A percentile compares a stretch with the other conserved stretches of the same genome.
phyloP scores from a whole-genome alignment of 2,797 vertebrate genomes.

The Allenopithecus nigroviridis region DNA sequence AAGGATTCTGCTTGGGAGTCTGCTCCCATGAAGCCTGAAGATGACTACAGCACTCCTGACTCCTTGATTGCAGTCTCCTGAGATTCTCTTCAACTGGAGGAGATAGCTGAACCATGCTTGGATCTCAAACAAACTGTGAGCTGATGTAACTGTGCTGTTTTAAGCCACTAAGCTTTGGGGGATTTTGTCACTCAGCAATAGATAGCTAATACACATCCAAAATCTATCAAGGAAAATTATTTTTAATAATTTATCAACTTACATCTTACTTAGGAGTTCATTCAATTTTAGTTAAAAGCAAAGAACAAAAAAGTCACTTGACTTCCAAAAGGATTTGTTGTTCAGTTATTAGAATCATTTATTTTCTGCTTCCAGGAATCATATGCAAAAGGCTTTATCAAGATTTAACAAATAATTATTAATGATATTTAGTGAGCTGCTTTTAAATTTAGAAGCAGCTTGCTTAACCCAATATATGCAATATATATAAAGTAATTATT shows the following conservation, averaged over 20 bases:
- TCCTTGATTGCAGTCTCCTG: not conserved
- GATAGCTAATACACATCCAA: not conserved
- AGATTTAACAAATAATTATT: not conserved
- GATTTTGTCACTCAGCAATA: not conserved
- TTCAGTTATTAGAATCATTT: not conserved
- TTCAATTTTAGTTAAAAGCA: constrained; percentile 26
- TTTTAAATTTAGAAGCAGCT: constrained; percentile 18
- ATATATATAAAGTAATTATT: not conserved
- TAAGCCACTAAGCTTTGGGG: not conserved
- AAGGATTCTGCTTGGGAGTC: not conserved
- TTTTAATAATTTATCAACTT: not conserved
- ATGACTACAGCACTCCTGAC: not conserved
- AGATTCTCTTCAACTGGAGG: not conserved
- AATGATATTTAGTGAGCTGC: not conserved
- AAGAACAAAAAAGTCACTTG: not conserved
- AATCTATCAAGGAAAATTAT: not conserved
- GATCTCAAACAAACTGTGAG: not conserved
- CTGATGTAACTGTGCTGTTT: not conserved
- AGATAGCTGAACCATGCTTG: not conserved
- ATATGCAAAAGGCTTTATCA: constrained; percentile 7
- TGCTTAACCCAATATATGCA: not conserved
- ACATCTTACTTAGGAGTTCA: not conserved
- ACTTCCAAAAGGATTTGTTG: not conserved
- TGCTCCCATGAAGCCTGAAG: not conserved
- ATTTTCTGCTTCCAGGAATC: not conserved